Base-by-base conservation (phyloP, 2,888 invertebrate species). In the Pyrocoelia pectoralis region DNA sequence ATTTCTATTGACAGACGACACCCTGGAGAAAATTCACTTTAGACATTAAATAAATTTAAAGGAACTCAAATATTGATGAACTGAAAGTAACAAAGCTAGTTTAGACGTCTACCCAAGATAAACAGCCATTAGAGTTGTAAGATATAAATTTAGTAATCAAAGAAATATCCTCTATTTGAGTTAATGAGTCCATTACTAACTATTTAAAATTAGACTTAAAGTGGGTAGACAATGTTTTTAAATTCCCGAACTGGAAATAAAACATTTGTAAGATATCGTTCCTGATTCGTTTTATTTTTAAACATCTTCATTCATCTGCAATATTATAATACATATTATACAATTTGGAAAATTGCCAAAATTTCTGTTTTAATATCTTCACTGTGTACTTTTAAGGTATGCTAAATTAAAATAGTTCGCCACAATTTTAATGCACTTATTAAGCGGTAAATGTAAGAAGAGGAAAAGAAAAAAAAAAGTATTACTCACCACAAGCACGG, bases 401-500 rank as follows among this genome's bases (percentile, higher is more conserved):
- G 33, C 8, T n/a, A 33, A n/a, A 33, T n/a, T 33, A 33, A 33
- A 10, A n/a, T 10, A 8, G 8, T n/a, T 33, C n/a, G 9, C 8
- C n/a, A 8, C n/a, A 33, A 6, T 4, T 33, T 33, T 33, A 33
- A 33, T 4, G n/a, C 8, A 33, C 9, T 33, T 24, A 24, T 5
- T 8, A 24, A 24, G 8, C 24, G 8, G 4, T 24, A 5, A n/a
- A 2, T 10, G n/a, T 33, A 33, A 2, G 3, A 33, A 33, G 33
- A n/a, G 38, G 53, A 46, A 43, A 49, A 17, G 19, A 49, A 15
- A 28, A 49, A 49, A 59, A 60, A 54, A 28, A 43, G 33, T 69
- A 6, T 24, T 24, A 74, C 74, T 73, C 68, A 74, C 75, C 70
- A 68, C 70, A 72, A 74, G 69, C 74, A 72, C 73, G 73, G 68